Conservation (phyloP, 2,888 invertebrate genomes). For the Drosophila nr. perissopoda region DNA sequence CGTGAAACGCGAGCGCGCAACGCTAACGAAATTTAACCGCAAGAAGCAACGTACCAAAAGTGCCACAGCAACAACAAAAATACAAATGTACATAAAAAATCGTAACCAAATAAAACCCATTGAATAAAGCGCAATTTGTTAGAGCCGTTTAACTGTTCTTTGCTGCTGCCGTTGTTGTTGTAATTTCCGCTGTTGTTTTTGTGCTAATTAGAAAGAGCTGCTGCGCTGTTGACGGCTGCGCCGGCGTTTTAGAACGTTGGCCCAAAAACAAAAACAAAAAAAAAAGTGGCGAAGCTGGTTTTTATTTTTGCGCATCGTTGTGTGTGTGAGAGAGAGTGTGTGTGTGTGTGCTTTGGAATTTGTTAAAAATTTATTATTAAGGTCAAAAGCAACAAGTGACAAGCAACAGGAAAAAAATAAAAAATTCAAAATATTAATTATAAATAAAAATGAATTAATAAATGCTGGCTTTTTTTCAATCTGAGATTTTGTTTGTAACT, state of each 20-base stretch:
- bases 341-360: slow-evolving; percentile 70
- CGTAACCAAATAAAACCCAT: slow-evolving; percentile 25
- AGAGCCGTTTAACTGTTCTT: slow-evolving; percentile 44
- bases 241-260: slow-evolving; percentile 63
- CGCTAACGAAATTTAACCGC: slow-evolving; percentile 46
- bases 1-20: slow-evolving; percentile 65
- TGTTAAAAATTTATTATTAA: slow-evolving; percentile 70
- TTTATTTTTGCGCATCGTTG: slow-evolving; percentile 55
- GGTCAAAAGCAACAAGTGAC: slow-evolving; percentile 76
- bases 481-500: slow-evolving; percentile 27
- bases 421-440: slow-evolving; percentile 62
- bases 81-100: slow-evolving; percentile 30
- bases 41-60: slow-evolving; percentile 51
- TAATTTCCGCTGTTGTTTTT: slow-evolving; percentile 43
- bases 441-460: slow-evolving; percentile 26
- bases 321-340: slow-evolving; percentile 24
- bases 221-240: slow-evolving; percentile 48
- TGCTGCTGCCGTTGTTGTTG: slow-evolving; percentile 25
- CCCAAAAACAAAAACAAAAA: slow-evolving; percentile 56
- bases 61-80: slow-evolving; percentile 52
- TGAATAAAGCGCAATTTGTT: slow-evolving; percentile 34
- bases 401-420: slow-evolving; percentile 26
- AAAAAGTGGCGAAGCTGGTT: slow-evolving; percentile 65
- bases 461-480: slow-evolving; percentile 38
- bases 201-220: slow-evolving; percentile 59